phyloP scores from a whole-genome alignment of 1,140 invertebrate genomes.

The Diachasmimorpha longicaudata region DNA sequence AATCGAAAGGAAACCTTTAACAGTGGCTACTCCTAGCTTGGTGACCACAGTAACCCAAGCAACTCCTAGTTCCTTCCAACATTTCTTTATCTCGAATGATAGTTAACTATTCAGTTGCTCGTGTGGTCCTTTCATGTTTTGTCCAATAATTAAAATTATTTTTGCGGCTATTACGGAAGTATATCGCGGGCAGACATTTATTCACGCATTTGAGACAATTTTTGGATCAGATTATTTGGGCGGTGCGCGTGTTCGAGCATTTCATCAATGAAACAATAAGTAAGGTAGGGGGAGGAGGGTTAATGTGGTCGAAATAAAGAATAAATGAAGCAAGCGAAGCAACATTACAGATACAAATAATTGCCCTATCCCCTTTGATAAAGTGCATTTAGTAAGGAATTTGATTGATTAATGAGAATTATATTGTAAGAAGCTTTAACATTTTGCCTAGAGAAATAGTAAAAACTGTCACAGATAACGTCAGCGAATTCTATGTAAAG shows the following conservation, averaged over 20 bases:
- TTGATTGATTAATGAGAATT: background rate
- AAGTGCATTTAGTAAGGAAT: background rate
- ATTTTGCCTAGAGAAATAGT: no score
- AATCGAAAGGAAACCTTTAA: constrained; percentile 43
- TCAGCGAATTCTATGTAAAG: no score
- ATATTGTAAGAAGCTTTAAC: no score
- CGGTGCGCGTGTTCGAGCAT: constrained; percentile 56
- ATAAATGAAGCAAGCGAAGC: constrained; percentile 55
- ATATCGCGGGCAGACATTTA: constrained; percentile 10
- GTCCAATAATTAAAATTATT: background rate
- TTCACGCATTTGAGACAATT: background rate
- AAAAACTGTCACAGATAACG: no score
- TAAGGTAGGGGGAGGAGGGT: constrained; percentile 54
- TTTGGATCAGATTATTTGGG: constrained; percentile 31
- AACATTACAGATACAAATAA: constrained; percentile 47
- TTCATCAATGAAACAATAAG: constrained; percentile 54
- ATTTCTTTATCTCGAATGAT: background rate
- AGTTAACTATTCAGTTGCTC: background rate
- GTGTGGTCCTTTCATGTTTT: background rate
- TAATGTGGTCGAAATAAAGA: constrained; percentile 59
- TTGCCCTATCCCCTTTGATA: constrained; percentile 14
- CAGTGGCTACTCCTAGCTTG: constrained; percentile 58
- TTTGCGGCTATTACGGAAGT: background rate
- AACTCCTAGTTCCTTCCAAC: constrained; percentile 40
- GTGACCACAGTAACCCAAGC: constrained; percentile 64